phyloP scores from a whole-genome alignment of 2,888 invertebrate genomes.

The Adela reaumurella region DNA sequence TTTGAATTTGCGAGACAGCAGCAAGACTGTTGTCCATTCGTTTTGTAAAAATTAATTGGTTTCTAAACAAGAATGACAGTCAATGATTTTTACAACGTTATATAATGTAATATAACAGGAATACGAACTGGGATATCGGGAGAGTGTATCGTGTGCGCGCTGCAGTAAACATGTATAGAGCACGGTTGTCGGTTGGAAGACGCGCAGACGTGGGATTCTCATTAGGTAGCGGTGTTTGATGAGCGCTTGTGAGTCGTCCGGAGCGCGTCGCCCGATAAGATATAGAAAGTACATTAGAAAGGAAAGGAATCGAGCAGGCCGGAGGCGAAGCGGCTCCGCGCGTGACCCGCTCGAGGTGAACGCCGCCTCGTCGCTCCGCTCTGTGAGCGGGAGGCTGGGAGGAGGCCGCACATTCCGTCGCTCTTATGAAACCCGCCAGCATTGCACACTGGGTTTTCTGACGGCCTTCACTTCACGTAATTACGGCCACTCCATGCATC shows the following conservation, averaged over 20 bases:
- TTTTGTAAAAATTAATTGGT: too few relatives aligned
- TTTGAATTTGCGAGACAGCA: too few relatives aligned
- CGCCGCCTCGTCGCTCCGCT: conserved; percentile 29
- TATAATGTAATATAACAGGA: too few relatives aligned
- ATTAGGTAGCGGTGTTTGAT: background rate
- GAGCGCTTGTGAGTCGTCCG: background rate
- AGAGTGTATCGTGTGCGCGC: too few relatives aligned
- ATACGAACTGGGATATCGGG: too few relatives aligned
- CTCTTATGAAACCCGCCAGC: background rate
- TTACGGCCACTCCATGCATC: background rate
- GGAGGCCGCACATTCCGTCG: conserved; percentile 27
- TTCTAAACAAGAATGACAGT: too few relatives aligned
- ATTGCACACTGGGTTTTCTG: background rate
- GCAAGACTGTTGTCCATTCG: too few relatives aligned
- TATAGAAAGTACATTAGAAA: conserved; percentile 55
- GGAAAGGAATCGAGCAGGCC: conserved; percentile 49
- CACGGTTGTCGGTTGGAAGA: background rate
- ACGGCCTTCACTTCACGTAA: background rate
- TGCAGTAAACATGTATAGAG: background rate
- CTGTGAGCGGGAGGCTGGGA: conserved; percentile 18
- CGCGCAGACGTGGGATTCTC: background rate
- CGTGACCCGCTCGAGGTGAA: conserved; percentile 45
- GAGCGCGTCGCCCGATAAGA: conserved; percentile 14
- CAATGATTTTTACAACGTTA: too few relatives aligned
- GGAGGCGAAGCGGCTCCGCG: conserved; percentile 13